These are phyloP conservation scores for Sebastiscus albofasciatus DNA, from an alignment of 2,797 vertebrate genomes.

Conservation along the genomic window DNA sequence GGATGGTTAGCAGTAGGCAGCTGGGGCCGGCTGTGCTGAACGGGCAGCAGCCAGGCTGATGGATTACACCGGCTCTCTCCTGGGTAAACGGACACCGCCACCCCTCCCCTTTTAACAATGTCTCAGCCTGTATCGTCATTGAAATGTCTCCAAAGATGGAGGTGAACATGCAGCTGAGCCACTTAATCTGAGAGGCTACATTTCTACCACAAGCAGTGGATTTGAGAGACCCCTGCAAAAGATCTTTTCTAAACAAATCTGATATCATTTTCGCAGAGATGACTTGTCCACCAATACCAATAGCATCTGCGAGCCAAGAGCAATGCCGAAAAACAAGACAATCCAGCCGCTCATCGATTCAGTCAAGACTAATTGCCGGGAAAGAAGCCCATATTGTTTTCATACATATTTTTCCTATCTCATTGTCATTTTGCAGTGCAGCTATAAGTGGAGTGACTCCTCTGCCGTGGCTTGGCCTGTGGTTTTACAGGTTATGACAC, in stretches of 20 bases:
- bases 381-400: slow-evolving; percentile 80
- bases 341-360: slow-evolving; percentile 79
- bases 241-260: slow-evolving; percentile 71
- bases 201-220: slow-evolving; percentile 68
- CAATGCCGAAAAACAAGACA: slow-evolving; percentile 68
- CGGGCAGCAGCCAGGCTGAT: slow-evolving; percentile 78
- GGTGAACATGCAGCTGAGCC: slow-evolving; percentile 78
- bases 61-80: slow-evolving; percentile 80
- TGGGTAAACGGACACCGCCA: slow-evolving; percentile 81
- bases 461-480: slow-evolving; percentile 26
- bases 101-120: slow-evolving; percentile 75
- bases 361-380: slow-evolving; percentile 83
- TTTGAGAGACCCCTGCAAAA: slow-evolving; percentile 63
- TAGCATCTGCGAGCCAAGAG: slow-evolving; percentile 54
- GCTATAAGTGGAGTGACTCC: slow-evolving; percentile 24
- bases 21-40: slow-evolving; percentile 72
- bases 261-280: slow-evolving; percentile 71
- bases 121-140: slow-evolving; percentile 82
- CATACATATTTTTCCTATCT: slow-evolving; percentile 61
- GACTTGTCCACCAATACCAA: slow-evolving; percentile 67
- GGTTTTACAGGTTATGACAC: slow-evolving; percentile 64
- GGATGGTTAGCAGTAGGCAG: slow-evolving; percentile 66
- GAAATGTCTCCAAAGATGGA: slow-evolving; percentile 83
- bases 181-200: slow-evolving; percentile 79
- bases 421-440: slow-evolving; percentile 43